Evolutionary conservation across 2,797 vertebrate species (phyloP).

Genomic region (Enteromius radiatus): DNA sequence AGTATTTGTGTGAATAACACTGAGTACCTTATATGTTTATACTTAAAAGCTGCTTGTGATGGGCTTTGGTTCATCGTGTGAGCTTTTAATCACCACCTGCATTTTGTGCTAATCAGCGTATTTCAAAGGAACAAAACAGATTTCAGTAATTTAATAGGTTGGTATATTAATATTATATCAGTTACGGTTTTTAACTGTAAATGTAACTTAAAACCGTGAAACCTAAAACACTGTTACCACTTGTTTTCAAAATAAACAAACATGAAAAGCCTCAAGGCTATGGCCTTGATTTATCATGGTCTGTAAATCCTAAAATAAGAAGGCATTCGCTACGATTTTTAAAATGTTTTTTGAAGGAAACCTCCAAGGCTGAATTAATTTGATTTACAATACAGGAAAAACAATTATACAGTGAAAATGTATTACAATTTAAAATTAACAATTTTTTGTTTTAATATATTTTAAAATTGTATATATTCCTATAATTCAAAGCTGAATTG

Average conservation of each 20-base stretch:
- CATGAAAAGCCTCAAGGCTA: slow-evolving; percentile 3
- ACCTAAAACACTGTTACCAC: too few relatives aligned
- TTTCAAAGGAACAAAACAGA: too few relatives aligned
- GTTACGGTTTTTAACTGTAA: too few relatives aligned
- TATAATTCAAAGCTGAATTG: background rate
- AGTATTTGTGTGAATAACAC: too few relatives aligned
- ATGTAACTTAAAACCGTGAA: too few relatives aligned
- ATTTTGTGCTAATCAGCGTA: too few relatives aligned
- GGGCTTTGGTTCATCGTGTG: too few relatives aligned
- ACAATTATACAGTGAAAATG: background rate
- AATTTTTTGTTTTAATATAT: background rate
- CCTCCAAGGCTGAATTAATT: background rate
- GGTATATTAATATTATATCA: too few relatives aligned
- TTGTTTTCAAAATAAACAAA: slow-evolving; percentile 29
- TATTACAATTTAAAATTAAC: background rate
- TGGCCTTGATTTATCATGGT: slow-evolving; percentile 19
- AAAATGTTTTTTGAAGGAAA: background rate
- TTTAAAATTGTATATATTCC: background rate
- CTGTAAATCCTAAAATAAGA: background rate
- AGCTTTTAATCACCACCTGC: too few relatives aligned
- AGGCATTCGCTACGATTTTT: background rate
- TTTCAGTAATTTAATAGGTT: too few relatives aligned
- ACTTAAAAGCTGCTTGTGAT: too few relatives aligned
- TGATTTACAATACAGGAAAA: background rate
- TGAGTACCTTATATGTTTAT: too few relatives aligned